A percentile compares a stretch with the other conserved stretches of the same genome.
Evolutionary conservation across 2,888 invertebrate species (phyloP).

Genomic region (Lasioglossum figueresi): DNA sequence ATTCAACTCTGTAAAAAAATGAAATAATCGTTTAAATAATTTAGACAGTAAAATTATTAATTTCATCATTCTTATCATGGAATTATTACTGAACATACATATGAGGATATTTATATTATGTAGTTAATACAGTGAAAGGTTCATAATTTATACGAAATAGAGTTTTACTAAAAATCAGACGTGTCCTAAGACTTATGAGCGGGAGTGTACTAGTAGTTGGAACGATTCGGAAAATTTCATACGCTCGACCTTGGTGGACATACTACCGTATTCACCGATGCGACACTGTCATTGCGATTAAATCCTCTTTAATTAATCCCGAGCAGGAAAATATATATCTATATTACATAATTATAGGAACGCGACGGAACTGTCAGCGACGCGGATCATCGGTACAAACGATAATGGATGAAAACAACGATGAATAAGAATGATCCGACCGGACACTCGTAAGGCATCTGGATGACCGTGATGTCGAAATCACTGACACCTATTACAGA

Average conservation of each 20-base stretch:
- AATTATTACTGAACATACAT: too few relatives aligned
- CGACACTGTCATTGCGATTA: background rate
- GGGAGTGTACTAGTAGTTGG: too few relatives aligned
- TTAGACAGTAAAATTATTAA: too few relatives aligned
- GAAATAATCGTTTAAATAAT: too few relatives aligned
- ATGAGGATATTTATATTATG: too few relatives aligned
- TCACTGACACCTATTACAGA: slow-evolving; percentile 39
- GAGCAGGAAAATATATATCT: background rate
- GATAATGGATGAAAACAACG: slow-evolving; percentile 35
- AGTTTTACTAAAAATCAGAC: too few relatives aligned
- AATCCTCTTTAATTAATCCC: background rate
- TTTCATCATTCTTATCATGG: too few relatives aligned
- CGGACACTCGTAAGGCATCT: slow-evolving; percentile 24
- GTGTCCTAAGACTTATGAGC: too few relatives aligned
- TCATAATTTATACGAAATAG: too few relatives aligned
- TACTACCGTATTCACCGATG: background rate
- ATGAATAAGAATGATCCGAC: slow-evolving; percentile 40
- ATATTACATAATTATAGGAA: slow-evolving; percentile 36
- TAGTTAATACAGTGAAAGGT: too few relatives aligned
- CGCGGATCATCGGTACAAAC: background rate
- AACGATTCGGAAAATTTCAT: background rate
- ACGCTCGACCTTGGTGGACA: background rate
- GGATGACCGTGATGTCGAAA: slow-evolving; percentile 44
- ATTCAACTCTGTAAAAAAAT: too few relatives aligned
- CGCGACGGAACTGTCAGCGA: background rate